Percentiles rank a stretch among this genome's conserved stretches.
These are phyloP conservation scores for Sphaerodactylus townsendi DNA, from an alignment of 2,113 vertebrate genomes.

Conservation along the genomic window DNA sequence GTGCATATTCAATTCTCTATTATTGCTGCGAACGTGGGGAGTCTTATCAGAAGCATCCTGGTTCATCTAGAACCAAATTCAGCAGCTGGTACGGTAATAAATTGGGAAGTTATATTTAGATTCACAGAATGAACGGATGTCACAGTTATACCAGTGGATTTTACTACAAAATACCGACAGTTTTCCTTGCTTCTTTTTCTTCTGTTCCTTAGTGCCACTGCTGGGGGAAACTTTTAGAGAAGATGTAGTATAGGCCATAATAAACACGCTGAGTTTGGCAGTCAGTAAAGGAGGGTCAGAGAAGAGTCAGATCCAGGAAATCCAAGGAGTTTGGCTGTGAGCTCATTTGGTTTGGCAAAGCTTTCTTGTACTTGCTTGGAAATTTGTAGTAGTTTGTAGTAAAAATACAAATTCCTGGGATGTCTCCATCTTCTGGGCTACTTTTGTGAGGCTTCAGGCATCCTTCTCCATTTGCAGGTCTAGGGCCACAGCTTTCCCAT, in stretches of 20 bases:
- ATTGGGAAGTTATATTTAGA: slow-evolving; percentile 70
- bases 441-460: fast-evolving
- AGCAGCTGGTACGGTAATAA: slow-evolving; percentile 57
- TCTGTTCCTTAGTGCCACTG: slow-evolving; percentile 47
- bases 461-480: neutral
- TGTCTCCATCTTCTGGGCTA: slow-evolving; percentile 20
- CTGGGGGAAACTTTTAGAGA: slow-evolving; percentile 44
- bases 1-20: neutral
- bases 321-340: slow-evolving; percentile 32
- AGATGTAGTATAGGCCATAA: slow-evolving; percentile 38
- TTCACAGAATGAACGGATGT: slow-evolving; percentile 48
- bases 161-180: slow-evolving; percentile 55
- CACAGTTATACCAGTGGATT: slow-evolving; percentile 47
- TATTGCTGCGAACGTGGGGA: fast-evolving
- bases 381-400: slow-evolving; percentile 38
- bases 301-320: slow-evolving; percentile 20
- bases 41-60: slow-evolving; percentile 20
- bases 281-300: fast-evolving
- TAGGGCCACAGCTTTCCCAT: neutral
- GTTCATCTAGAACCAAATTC: slow-evolving; percentile 36
- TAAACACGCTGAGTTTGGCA: neutral
- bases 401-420: neutral
- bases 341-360: slow-evolving; percentile 32
- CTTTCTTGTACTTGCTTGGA: slow-evolving; percentile 43
- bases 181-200: slow-evolving; percentile 43